These are phyloP conservation scores for Coenobita brevimanus DNA, from an alignment of 1,140 invertebrate genomes.

Conservation along the genomic window DNA sequence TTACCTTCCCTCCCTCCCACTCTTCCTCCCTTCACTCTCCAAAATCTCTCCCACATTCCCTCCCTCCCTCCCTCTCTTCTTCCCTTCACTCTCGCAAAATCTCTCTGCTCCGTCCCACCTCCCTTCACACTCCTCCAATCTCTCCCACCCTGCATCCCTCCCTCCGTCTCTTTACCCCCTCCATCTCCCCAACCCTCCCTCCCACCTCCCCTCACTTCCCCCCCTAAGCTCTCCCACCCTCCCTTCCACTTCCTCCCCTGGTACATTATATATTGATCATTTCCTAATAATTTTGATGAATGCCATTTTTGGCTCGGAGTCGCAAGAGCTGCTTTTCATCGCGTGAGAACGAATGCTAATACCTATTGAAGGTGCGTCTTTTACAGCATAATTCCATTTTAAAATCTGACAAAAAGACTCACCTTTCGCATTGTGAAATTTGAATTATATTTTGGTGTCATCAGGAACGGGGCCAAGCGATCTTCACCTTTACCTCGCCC, in stretches of 20 bases:
- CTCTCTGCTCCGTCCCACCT: neutral
- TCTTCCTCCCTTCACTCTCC: neutral
- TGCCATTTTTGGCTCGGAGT: conserved; percentile 51
- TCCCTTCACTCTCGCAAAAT: neutral
- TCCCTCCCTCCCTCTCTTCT: neutral
- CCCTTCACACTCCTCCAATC: neutral
- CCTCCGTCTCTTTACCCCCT: neutral
- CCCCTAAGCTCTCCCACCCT: neutral
- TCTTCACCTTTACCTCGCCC: neutral
- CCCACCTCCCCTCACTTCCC: neutral
- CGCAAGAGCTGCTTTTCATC: conserved; percentile 45
- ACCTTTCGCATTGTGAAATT: conserved; percentile 62
- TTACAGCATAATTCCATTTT: conserved; percentile 66
- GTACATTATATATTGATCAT: conserved; percentile 64
- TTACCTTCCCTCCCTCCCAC: neutral
- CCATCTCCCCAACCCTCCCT: neutral
- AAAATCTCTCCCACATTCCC: neutral
- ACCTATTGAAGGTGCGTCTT: conserved; percentile 61
- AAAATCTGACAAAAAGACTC: conserved; percentile 65
- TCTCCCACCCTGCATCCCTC: neutral
- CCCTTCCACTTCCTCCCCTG: neutral
- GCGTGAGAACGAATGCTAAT: conserved; percentile 62
- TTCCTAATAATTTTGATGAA: conserved; percentile 62
- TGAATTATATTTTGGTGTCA: conserved; percentile 67
- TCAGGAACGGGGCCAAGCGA: conserved; percentile 23